These are phyloP conservation scores for Ectemnius cavifrons DNA, from an alignment of 2,888 invertebrate genomes.

Conservation along the genomic window DNA sequence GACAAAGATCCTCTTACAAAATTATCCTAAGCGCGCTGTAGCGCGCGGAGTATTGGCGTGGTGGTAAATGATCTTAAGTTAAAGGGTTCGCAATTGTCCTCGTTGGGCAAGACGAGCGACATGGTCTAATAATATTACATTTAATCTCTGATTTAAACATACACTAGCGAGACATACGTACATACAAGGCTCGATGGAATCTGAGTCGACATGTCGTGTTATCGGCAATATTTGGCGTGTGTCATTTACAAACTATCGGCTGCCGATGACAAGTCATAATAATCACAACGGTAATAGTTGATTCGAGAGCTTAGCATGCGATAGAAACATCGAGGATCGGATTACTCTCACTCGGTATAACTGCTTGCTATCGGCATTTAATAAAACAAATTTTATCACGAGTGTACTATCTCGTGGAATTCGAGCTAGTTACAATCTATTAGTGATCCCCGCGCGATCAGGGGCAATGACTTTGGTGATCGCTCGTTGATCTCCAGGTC, in stretches of 20 bases:
- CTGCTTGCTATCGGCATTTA: no score
- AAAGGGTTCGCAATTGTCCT: background rate
- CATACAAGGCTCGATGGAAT: background rate
- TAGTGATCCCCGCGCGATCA: background rate
- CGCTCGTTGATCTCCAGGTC: slow-evolving; percentile 6
- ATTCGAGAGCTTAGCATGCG: no score
- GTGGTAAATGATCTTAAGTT: slow-evolving; percentile 31
- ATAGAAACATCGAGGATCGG: no score
- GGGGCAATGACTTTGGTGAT: slow-evolving; percentile 42
- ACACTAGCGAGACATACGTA: background rate
- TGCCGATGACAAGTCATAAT: background rate
- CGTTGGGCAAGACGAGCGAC: no score
- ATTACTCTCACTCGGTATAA: no score
- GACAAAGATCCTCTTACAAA: slow-evolving; percentile 28
- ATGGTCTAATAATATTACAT: background rate
- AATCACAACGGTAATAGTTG: background rate
- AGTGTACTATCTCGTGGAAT: background rate
- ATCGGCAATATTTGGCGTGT: background rate
- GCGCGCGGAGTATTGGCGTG: slow-evolving; percentile 36
- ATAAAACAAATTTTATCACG: no score
- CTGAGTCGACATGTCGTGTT: background rate
- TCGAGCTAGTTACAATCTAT: slow-evolving; percentile 7
- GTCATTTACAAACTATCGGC: background rate
- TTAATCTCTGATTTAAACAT: background rate
- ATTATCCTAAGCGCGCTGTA: slow-evolving; percentile 16